Evolutionary conservation across 1,140 invertebrate species (phyloP), one percentile per base, ranked within the genome.

Genomic region (Calliphora vicina): DNA sequence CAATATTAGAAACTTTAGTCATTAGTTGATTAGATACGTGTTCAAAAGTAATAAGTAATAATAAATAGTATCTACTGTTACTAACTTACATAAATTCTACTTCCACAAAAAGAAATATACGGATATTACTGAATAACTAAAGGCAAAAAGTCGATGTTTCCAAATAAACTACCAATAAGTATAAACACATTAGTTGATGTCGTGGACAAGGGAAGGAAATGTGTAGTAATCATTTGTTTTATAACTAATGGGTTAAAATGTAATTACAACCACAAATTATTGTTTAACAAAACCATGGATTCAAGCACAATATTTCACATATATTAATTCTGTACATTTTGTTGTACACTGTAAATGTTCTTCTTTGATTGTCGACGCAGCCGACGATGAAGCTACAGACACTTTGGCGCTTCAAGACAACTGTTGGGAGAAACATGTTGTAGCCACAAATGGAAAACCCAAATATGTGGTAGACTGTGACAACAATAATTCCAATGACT

Each of bases 231-330:
- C 13, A 26, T 26, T 72, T 72, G 27, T 26, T 72, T 72, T 72
- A 27, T 27, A 72, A 72, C 71, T 72, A 72, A 72, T 72, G 71
- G 72, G 72, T 74, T 74, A 74, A 74, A 20, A 74, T 5, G 26
- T 74, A 74, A 74, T 74, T 74, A 74, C 72, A 74, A 35, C 72
- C 72, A 74, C 72, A 35, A 35, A 74, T 35, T 15, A 74, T 35
- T 73, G 72, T 35, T 35, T 35, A 35, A 27, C 26, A 35, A 74
- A 74, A 74, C 72, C 72, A 73, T 72, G 9, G 71, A 27, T 26
- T 26, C 27, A 17, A 74, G 72, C 35, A 12, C 12, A 50, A 74
- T 74, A 74, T 29, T 74, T 74, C 13, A 74, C 25, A 74, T 74
- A 35, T 74, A 74, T 50, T 50, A 50, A 50, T 50, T 1, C 17